Evolutionary conservation across 2,888 invertebrate genomes (phyloP).

Genomic region (Eupithecia tripunctaria): DNA sequence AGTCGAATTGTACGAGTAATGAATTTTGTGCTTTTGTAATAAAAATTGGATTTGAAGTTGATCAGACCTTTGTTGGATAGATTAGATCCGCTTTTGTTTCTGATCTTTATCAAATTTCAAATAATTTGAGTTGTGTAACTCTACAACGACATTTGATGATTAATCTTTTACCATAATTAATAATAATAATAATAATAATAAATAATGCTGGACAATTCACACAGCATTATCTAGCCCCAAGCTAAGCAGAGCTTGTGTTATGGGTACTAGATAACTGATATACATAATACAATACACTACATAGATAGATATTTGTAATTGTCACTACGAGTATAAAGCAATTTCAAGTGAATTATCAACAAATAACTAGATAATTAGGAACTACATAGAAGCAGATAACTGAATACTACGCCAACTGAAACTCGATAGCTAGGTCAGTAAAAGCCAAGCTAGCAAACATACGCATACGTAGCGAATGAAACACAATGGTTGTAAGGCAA

Average conservation of each 20-base stretch:
- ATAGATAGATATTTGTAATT: too few relatives aligned
- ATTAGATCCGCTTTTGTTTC: conserved; percentile 28
- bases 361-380: not conserved
- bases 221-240: too few relatives aligned
- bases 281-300: too few relatives aligned
- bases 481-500: not conserved
- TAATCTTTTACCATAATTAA: not conserved
- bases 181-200: too few relatives aligned
- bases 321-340: too few relatives aligned
- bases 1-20: conserved; percentile 14
- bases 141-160: not conserved
- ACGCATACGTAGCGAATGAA: too few relatives aligned
- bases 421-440: not conserved
- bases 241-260: too few relatives aligned
- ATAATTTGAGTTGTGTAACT: not conserved
- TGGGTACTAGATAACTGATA: too few relatives aligned
- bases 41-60: conserved; percentile 22
- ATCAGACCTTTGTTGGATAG: conserved; percentile 21
- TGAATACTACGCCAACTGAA: not conserved
- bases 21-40: conserved; percentile 27
- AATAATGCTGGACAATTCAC: too few relatives aligned
- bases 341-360: not conserved
- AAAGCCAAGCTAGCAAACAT: not conserved
- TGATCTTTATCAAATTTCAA: not conserved
- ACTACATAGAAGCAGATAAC: not conserved